A percentile compares a stretch with the other conserved stretches of the same genome.
These are phyloP conservation scores for Papilio demoleus DNA, from an alignment of 2,888 invertebrate genomes.

Conservation along the genomic window DNA sequence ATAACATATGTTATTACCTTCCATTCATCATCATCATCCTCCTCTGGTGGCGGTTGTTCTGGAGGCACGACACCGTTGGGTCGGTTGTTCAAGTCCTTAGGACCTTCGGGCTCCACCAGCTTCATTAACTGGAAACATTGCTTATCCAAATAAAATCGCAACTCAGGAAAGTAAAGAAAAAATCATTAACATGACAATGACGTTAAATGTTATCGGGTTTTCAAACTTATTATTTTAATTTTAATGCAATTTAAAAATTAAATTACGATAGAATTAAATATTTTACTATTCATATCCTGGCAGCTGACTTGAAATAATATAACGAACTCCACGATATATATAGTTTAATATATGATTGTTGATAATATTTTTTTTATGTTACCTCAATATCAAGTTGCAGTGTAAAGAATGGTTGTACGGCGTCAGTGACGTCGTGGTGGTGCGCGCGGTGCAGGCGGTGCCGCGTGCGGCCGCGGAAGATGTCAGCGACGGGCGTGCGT, in stretches of 20 bases:
- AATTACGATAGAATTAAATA: too few relatives aligned
- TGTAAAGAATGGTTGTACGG: slow-evolving; percentile 97
- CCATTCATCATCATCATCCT: slow-evolving; percentile 87
- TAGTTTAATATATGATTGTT: too few relatives aligned
- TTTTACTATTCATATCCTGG: too few relatives aligned
- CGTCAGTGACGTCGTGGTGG: slow-evolving; percentile 89
- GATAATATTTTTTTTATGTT: slow-evolving; percentile 27
- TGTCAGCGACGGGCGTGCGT: slow-evolving; percentile 94
- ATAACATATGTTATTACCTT: slow-evolving; percentile 74
- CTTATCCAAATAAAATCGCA: background rate
- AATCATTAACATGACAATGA: too few relatives aligned
- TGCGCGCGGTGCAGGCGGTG: slow-evolving; percentile 90
- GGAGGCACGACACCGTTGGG: slow-evolving; percentile 73
- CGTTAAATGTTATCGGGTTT: too few relatives aligned
- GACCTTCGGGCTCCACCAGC: slow-evolving; percentile 82
- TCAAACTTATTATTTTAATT: too few relatives aligned
- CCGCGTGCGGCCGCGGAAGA: slow-evolving; percentile 96
- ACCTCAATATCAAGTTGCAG: slow-evolving; percentile 97
- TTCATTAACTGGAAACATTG: slow-evolving; percentile 80
- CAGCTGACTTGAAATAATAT: too few relatives aligned
- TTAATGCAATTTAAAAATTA: too few relatives aligned
- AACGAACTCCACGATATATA: too few relatives aligned
- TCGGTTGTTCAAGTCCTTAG: slow-evolving; percentile 60
- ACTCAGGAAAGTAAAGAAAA: too few relatives aligned
- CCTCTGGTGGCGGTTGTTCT: slow-evolving; percentile 70